Conservation (phyloP, 2,113 vertebrate species). For the Climacteris rufus region DNA sequence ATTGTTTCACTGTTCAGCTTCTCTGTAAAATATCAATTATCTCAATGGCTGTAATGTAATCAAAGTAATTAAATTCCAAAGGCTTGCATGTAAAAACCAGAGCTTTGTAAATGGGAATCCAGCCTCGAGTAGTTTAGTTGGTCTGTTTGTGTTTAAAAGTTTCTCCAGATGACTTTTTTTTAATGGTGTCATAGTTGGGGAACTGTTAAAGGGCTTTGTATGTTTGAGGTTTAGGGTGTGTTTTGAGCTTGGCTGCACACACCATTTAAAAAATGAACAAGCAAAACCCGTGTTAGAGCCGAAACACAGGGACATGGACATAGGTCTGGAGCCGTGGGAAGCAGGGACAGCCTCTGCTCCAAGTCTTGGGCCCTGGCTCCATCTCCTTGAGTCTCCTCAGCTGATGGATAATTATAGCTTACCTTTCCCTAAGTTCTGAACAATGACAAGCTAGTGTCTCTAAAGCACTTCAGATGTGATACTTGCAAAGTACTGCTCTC, state of each 20-base stretch:
- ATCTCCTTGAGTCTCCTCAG: not conserved
- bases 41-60: slow-evolving; percentile 43
- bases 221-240: slow-evolving; percentile 37
- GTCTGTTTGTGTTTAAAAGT: slow-evolving; percentile 19
- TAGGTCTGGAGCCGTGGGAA: not conserved
- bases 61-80: slow-evolving; percentile 51
- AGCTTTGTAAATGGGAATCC: not conserved
- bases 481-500: not conserved
- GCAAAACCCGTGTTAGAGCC: accelerated
- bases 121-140: not conserved
- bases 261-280: not conserved
- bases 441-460: not conserved
- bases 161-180: slow-evolving; percentile 11
- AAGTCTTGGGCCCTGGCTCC: not conserved
- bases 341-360: not conserved
- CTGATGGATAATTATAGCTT: not conserved
- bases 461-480: not conserved
- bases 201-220: not conserved
- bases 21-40: slow-evolving; percentile 63
- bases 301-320: accelerated
- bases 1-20: slow-evolving; percentile 40
- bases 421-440: not conserved
- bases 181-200: not conserved
- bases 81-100: slow-evolving; percentile 29
- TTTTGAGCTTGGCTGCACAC: not conserved